Conservation (phyloP, 1,140 invertebrate species). For the Cydia amplana region DNA sequence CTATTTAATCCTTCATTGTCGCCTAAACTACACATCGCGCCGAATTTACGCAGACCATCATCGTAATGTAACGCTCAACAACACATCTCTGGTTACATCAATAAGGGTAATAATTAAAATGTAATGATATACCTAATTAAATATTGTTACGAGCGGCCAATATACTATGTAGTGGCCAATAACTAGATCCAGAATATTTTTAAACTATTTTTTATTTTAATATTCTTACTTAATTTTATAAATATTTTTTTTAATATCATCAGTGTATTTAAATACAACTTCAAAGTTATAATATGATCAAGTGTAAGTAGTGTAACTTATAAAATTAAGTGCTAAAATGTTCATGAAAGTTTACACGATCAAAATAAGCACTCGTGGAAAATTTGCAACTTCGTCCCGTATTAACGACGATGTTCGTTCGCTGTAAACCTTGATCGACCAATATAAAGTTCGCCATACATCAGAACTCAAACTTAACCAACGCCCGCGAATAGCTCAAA, state of each 20-base stretch:
- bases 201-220: no score
- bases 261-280: not conserved
- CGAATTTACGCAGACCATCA: not conserved
- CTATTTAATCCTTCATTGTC: constrained; percentile 29
- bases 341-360: not conserved
- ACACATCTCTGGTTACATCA: not conserved
- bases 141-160: no score
- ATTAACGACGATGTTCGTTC: not conserved
- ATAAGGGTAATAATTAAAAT: not conserved
- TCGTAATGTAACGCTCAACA: not conserved
- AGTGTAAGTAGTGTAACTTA: no score
- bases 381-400: constrained; percentile 1
- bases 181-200: no score
- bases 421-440: not conserved
- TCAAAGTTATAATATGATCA: not conserved
- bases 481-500: constrained; percentile 5
- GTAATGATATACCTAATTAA: no score
- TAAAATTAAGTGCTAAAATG: not conserved
- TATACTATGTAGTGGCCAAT: no score
- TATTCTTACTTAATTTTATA: no score
- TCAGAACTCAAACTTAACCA: constrained; percentile 21
- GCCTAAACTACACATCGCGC: not conserved
- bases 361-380: not conserved
- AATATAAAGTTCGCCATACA: constrained; percentile 5
- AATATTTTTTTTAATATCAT: no score